Evolutionary conservation across 2,113 vertebrate genomes (phyloP).

Genomic region (Pomatorhinus ruficollis): DNA sequence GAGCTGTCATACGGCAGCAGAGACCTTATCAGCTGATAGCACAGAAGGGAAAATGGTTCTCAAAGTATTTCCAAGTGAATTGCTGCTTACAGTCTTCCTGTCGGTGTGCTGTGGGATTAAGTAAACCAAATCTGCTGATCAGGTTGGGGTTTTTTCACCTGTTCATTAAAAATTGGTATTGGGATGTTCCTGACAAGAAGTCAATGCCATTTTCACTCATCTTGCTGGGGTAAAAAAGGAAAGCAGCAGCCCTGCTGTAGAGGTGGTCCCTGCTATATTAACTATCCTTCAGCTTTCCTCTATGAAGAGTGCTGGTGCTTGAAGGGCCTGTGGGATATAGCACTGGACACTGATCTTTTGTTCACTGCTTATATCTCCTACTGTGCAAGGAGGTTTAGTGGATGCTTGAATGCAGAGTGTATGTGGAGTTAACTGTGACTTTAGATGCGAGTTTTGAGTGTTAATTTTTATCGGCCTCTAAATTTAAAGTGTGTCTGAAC

Average conservation of each 20-base stretch:
- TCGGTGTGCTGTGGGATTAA: neutral
- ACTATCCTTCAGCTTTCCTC: neutral
- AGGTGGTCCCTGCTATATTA: neutral
- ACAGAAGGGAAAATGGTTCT: neutral
- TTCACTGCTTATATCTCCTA: neutral
- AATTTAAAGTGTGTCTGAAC: neutral
- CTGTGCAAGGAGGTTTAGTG: neutral
- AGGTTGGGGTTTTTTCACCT: fast-evolving
- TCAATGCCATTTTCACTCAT: neutral
- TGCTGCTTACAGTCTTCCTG: neutral
- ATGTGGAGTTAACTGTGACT: neutral
- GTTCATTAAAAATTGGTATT: neutral
- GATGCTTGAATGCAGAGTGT: neutral
- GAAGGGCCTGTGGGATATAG: neutral
- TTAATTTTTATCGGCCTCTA: neutral
- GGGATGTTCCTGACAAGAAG: neutral
- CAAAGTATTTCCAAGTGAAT: neutral
- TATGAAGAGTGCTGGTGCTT: neutral
- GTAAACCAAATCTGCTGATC: neutral
- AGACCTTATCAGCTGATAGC: neutral
- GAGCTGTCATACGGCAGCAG: neutral
- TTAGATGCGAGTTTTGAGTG: neutral
- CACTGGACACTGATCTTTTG: neutral
- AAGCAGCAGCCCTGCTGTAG: neutral
- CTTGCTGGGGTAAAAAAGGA: neutral